Conservation (phyloP, 2,797 vertebrate species). For the Botia almorhae region DNA sequence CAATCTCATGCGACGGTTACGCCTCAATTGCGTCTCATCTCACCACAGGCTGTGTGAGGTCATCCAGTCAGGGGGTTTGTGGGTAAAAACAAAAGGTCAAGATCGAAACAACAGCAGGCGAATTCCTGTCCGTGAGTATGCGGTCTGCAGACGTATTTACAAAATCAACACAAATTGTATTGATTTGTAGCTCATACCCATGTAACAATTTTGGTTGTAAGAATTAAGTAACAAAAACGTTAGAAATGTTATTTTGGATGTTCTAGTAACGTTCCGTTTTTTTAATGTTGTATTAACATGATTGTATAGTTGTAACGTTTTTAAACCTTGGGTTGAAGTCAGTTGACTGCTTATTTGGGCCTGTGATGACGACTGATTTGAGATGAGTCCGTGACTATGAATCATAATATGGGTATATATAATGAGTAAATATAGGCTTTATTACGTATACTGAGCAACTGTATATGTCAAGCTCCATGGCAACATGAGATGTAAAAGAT, state of each 20-base stretch:
- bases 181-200: conserved; percentile 38
- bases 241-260: no score
- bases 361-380: conserved; percentile 24
- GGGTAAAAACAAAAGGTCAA: conserved; percentile 26
- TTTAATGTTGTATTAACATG: no score
- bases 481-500: not conserved
- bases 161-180: conserved; percentile 52
- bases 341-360: conserved; percentile 31
- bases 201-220: no score
- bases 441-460: not conserved
- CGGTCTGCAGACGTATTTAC: conserved; percentile 37
- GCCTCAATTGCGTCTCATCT: conserved; percentile 7
- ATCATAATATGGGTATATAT: not conserved
- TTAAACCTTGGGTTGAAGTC: conserved; percentile 38
- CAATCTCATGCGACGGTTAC: conserved; percentile 32
- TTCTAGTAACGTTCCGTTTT: no score
- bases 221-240: no score
- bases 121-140: conserved; percentile 44
- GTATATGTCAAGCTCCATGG: not conserved
- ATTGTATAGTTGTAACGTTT: no score
- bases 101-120: conserved; percentile 53
- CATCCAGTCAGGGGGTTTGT: not conserved
- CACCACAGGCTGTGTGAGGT: conserved; percentile 2
- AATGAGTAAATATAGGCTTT: conserved; percentile 8
- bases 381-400: not conserved